Evolutionary conservation across 2,797 vertebrate species (phyloP).

Genomic region (Amazona finschi): DNA sequence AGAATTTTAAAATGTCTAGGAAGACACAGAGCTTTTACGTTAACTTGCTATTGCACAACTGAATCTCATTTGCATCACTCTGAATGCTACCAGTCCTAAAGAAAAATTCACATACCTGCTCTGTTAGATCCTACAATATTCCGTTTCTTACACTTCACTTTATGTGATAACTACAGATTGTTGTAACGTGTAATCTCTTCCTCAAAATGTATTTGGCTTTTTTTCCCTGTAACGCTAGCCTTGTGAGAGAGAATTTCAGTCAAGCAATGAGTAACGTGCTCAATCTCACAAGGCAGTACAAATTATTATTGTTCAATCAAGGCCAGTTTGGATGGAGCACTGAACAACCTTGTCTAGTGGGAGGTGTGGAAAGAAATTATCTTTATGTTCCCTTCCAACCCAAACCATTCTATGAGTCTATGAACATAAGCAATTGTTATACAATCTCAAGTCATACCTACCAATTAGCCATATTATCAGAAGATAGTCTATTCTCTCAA

Average conservation of each 20-base stretch:
- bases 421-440: background rate
- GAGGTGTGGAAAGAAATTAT: background rate
- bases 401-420: background rate
- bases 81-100: background rate
- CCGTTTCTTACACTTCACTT: background rate
- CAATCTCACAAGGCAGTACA: background rate
- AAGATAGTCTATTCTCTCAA: slow-evolving; percentile 93
- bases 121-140: background rate
- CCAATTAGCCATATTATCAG: slow-evolving; percentile 97
- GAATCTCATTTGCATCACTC: background rate
- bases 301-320: background rate
- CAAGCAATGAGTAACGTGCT: background rate
- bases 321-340: background rate
- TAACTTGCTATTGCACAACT: background rate
- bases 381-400: background rate
- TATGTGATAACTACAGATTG: background rate
- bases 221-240: background rate
- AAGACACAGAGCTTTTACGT: background rate
- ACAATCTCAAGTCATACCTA: slow-evolving; percentile 71
- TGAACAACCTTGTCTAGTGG: background rate
- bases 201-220: background rate
- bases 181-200: background rate
- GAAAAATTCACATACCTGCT: background rate
- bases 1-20: background rate
- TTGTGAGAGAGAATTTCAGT: background rate